Conservation (phyloP, 2,888 invertebrate species). For the Troilus luridus region DNA sequence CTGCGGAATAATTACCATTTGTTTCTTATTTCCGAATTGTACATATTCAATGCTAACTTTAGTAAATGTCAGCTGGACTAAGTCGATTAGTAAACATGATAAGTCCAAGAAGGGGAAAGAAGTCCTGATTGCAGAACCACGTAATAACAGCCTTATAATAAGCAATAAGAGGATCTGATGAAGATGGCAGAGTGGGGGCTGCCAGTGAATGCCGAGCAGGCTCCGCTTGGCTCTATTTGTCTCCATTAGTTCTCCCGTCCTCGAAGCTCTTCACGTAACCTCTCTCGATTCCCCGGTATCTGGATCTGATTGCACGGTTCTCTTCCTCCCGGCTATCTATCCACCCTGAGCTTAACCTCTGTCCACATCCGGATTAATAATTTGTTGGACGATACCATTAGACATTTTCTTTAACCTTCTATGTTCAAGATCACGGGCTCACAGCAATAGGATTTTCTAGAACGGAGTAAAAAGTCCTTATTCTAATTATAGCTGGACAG, state of each 20-base stretch:
- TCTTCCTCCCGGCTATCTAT: no score
- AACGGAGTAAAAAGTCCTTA: no score
- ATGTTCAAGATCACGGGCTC: no score
- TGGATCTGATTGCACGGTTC: constrained; percentile 2
- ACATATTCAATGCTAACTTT: no score
- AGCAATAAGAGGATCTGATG: background rate
- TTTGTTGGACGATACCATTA: background rate
- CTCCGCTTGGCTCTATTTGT: background rate
- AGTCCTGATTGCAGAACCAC: background rate
- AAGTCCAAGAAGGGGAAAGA: background rate
- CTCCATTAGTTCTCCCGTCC: background rate
- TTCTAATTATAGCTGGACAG: no score
- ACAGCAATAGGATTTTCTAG: no score
- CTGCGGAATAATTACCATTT: no score
- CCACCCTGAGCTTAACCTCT: background rate
- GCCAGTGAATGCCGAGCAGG: background rate
- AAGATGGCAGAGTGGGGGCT: background rate
- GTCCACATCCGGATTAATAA: background rate
- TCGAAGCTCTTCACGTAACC: background rate
- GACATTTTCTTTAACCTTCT: no score
- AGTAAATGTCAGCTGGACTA: no score
- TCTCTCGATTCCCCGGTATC: background rate
- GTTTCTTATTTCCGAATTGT: no score
- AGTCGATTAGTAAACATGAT: no score
- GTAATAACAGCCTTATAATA: background rate